Evolutionary conservation across 2,888 invertebrate genomes (phyloP), one percentile per base, ranked within the genome.

Genomic region (Formica aserva): DNA sequence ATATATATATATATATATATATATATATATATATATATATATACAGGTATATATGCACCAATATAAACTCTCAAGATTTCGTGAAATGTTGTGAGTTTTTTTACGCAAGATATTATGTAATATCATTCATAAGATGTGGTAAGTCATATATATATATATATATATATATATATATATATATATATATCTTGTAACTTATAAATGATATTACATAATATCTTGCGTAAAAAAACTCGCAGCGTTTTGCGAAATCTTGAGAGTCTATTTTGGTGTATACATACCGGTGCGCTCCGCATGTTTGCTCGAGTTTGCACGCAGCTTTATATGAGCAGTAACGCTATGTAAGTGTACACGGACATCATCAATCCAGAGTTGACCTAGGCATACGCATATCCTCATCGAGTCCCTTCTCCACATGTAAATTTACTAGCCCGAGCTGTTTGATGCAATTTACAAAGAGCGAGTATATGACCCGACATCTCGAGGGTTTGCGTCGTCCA

Each of bases 351-450:
- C 52, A 52, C 38, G 65, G 9, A 65, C 48, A 52, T 3, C 48
- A 26, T 38, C 52, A 35, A 35, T 52, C 38, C 52, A 35, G 26
- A 52, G 52, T 77, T 85, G 60, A 62, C 66, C 60, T 82, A 65
- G 32, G 62, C 62, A 55, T 35, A 55, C 52, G 55, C 75, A 41
- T 65, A 15, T 78, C 45, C 38, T 67, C 67, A 41, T 38, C 22
- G 52, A 77, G 69, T 45, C 65, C 66, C 66, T 38, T 41, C 75
- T 76, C 60, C 72, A 62, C 81, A 66, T 5, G 22, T 6, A 72
- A 62, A 86, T 84, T 86, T 74, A 84, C 84, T 72, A 78, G 72
- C 48, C 22, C 22, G 38, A 35, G 63, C 60, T 81, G 71, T 67
- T 85, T 69, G 74, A 38, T 48, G 55, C 82, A 62, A 65, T 75